Conservation (phyloP, 2,797 vertebrate species). For the Graptemys geographica region DNA sequence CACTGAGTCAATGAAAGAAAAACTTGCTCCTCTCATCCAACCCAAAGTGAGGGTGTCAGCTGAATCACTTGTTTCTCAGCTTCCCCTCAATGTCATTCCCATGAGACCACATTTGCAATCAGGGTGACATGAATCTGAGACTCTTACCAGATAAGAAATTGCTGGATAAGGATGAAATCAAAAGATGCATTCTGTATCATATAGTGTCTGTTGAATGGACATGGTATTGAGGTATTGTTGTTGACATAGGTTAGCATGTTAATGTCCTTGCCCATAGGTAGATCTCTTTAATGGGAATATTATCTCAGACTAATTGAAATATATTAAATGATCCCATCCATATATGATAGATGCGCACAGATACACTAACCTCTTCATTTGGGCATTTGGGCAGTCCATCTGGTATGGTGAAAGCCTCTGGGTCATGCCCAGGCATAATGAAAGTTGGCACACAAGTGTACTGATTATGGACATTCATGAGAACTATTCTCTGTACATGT, state of each 20-base stretch:
- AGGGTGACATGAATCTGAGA: background rate
- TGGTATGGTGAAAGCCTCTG: background rate
- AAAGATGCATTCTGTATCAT: background rate
- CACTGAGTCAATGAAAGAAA: no score
- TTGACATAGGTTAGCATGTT: background rate
- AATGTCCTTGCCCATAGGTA: background rate
- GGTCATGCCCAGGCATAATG: background rate
- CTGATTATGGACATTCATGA: background rate
- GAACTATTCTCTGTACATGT: background rate
- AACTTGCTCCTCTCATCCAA: no score
- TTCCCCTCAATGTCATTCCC: background rate
- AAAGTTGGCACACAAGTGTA: background rate
- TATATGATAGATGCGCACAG: background rate
- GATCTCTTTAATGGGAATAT: background rate
- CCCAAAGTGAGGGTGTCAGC: no score
- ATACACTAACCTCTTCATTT: background rate
- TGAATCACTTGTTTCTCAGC: background rate
- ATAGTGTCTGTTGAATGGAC: background rate
- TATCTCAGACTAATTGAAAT: background rate
- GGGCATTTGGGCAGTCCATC: background rate
- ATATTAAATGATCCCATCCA: background rate
- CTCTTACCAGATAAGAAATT: background rate
- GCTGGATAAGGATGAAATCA: accelerated
- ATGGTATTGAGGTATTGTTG: background rate
- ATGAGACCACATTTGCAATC: background rate